Evolutionary conservation across 1,140 invertebrate species (phyloP), one percentile per base, ranked within the genome.

Genomic region (Lycorma delicatula): DNA sequence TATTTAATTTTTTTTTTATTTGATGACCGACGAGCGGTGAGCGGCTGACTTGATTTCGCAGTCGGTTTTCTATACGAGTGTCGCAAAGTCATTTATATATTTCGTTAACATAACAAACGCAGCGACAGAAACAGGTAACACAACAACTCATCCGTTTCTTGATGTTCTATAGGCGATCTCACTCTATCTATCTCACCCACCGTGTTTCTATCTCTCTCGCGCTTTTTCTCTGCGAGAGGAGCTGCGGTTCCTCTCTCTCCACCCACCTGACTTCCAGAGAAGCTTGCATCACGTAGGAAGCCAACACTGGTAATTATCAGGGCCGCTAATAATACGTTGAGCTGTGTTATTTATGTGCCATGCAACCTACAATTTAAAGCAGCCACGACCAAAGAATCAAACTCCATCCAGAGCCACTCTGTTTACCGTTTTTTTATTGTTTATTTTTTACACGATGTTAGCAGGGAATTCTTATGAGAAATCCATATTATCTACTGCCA

Each of bases 301-400:
- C 46, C 29, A 29, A 13, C 11, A 13, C 22, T 18, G 54, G 47
- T 57, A 57, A 57, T 57, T 57, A 57, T 57, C 56, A 34, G 48
- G 23, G n/a, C 47, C 26, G 47, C 28, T 57, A 57, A 57, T 57
- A 57, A 57, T 49, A 57, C 26, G 47, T 29, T 57, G 29, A 26
- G 29, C 16, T 23, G 29, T 34, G 48, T 57, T 57, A 57, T 57
- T 57, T 57, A 57, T 57, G 56, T 57, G 56, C 56, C 46, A 51
- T 57, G 46, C 48, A 57, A 57, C 56, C 56, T 57, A 51, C 56
- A 57, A 57, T 57, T 57, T 57, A 57, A 57, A 57, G 25, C 56
- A 23, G 41, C 41, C 41, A 44, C 41, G 41, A 44, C 13, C 20
- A n/a, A 3, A 16, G 29, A 27, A 28, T 26, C 56, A 34, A 44